Percentiles rank a stretch among this genome's conserved stretches.
Evolutionary conservation across 2,888 invertebrate species (phyloP).

Genomic region (Chrysolina haemoptera): DNA sequence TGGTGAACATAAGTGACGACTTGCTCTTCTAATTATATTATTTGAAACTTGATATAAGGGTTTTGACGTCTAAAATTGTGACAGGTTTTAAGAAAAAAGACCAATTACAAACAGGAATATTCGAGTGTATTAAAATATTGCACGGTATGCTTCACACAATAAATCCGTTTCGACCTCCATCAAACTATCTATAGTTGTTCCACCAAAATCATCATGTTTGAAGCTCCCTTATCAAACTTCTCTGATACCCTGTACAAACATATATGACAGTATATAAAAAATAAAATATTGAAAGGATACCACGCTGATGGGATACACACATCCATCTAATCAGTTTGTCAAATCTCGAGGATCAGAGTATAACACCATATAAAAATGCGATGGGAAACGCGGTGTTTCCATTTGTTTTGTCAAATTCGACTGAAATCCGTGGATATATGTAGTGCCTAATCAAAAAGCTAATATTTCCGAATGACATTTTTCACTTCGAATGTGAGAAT

Average conservation of each 20-base stretch:
- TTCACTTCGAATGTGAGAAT: slow-evolving; percentile 15
- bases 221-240: background rate
- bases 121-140: no score
- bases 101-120: no score
- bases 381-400: slow-evolving; percentile 45
- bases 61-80: no score
- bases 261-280: slow-evolving; percentile 29
- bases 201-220: background rate
- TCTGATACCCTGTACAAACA: background rate
- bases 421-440: slow-evolving; percentile 50
- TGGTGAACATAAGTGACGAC: no score
- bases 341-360: slow-evolving; percentile 47
- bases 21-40: no score
- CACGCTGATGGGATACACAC: slow-evolving; percentile 23
- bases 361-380: slow-evolving; percentile 54
- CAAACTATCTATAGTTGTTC: background rate
- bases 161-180: background rate
- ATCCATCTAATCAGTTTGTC: slow-evolving; percentile 55
- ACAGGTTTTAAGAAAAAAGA: no score
- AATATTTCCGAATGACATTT: slow-evolving; percentile 11
- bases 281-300: slow-evolving; percentile 33
- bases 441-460: slow-evolving; percentile 9
- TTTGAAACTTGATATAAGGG: no score
- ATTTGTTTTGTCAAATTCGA: slow-evolving; percentile 54
- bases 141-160: no score